Evolutionary conservation across 1,140 invertebrate genomes (phyloP).

Genomic region (Neuroterus valhalla): DNA sequence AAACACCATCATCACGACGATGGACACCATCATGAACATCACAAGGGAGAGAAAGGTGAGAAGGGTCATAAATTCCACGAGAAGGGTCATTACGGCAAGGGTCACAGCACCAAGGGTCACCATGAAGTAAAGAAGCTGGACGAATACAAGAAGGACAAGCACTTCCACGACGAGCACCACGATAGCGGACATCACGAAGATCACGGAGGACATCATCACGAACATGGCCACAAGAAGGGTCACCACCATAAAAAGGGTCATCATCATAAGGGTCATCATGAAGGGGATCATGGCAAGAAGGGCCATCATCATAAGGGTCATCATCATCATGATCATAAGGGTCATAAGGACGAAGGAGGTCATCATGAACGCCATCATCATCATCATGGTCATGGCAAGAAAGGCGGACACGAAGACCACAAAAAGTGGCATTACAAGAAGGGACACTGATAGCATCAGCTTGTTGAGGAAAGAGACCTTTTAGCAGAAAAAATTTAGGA

Average conservation of each 20-base stretch:
- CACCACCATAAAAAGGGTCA: conserved; percentile 85
- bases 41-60: conserved; percentile 78
- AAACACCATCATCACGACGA: conserved; percentile 82
- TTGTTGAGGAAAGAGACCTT: too few species aligned
- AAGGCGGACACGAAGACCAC: conserved; percentile 62
- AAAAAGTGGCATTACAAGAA: conserved; percentile 62
- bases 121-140: conserved; percentile 83
- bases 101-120: conserved; percentile 80
- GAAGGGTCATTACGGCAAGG: conserved; percentile 80
- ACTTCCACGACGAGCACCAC: conserved; percentile 88
- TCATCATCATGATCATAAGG: conserved; percentile 72
- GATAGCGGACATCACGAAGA: conserved; percentile 88
- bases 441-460: conserved; percentile 37
- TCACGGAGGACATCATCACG: conserved; percentile 84
- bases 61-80: conserved; percentile 82
- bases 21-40: conserved; percentile 80
- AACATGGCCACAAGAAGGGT: conserved; percentile 82
- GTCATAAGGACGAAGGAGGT: conserved; percentile 66
- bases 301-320: conserved; percentile 74
- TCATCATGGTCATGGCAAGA: conserved; percentile 61
- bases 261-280: conserved; percentile 81
- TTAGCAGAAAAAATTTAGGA: too few species aligned
- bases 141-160: conserved; percentile 83
- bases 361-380: conserved; percentile 65
- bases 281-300: conserved; percentile 81